Base-by-base conservation (phyloP, 1,140 invertebrate species). In the Neodiprion pinetum region DNA sequence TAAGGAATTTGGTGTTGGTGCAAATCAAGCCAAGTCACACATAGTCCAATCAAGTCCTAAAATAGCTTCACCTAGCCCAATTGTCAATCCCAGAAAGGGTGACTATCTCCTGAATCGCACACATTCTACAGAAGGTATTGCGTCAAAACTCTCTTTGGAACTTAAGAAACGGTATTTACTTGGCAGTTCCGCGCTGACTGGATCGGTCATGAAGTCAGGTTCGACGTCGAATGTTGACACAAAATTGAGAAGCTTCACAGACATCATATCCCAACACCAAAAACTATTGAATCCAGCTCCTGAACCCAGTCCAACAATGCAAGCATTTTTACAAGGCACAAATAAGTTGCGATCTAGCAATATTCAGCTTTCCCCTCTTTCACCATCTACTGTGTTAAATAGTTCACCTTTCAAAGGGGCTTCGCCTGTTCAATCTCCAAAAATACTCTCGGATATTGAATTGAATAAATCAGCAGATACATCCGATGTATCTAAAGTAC, bases 231-330 rank as follows among this genome's bases (percentile, higher is more conserved):
- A 95, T 72, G 89, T 97, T 9, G 95, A 96, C 81, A 95, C 94
- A 1, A 94, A 94, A 80, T 91, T 97, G 67, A 93, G 95, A 85
- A 94, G 92, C 68, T 93, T 97, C 76, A 92, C 95, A 53, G 95
- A 94, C 47, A 94, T 93, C 73, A 97, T 97, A 74, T 96, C 95
- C 1, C 95, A 97, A 82, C 94, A 95, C 79, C 96, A 97, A 82
- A 97, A 97, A 81, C 86, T 96, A 74, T 82, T 97, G 50, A 94
- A 96, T 85, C 95, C 95, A 0, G 94, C 95, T 0, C 90, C 93
- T 0, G 92, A 93, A 75, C 93, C 94, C 9, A 94, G 93, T 83
- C 91, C 93, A 1, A 91, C 92, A 21, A 95, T 95, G 93, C 92
- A 94, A 80, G 92, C 92, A 1, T 94, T 95, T 80, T 83, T 93